Evolutionary conservation across 1,140 invertebrate genomes (phyloP).

Genomic region (Caenorhabditis latens): DNA sequence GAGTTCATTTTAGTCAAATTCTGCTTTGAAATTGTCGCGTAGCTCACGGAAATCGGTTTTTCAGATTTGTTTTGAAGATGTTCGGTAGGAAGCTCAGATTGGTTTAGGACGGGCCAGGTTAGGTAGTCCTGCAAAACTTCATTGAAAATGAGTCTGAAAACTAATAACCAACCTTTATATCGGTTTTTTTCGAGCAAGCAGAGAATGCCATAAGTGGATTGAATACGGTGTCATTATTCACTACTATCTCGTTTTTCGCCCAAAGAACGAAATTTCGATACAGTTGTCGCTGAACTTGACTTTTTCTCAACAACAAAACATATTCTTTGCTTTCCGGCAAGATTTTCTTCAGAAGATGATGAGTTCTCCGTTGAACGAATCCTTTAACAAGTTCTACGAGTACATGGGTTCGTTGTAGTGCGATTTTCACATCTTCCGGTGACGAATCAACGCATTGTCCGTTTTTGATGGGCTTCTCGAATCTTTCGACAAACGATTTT

Average conservation of each 20-base stretch:
- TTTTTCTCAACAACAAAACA: constrained; percentile 89
- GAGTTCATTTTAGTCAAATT: too few relatives aligned
- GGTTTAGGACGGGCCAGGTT: too few relatives aligned
- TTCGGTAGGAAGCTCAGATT: too few relatives aligned
- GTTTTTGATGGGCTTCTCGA: constrained; percentile 92
- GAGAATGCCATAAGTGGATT: constrained; percentile 98
- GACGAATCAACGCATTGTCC: constrained; percentile 94
- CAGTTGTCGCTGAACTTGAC: constrained; percentile 75
- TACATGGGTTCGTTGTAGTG: constrained; percentile 71
- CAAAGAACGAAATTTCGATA: constrained; percentile 58
- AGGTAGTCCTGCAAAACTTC: too few relatives aligned
- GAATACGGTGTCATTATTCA: constrained; percentile 84
- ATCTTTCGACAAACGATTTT: constrained; percentile 95
- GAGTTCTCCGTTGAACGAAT: constrained; percentile 91
- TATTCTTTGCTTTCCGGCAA: constrained; percentile 92
- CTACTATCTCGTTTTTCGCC: constrained; percentile 84
- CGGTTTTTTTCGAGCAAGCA: constrained; percentile 98
- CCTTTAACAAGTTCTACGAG: constrained; percentile 85
- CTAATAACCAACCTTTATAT: too few relatives aligned
- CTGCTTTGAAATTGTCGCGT: too few relatives aligned
- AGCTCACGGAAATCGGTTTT: too few relatives aligned
- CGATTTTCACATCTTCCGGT: constrained; percentile 69
- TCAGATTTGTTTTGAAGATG: too few relatives aligned
- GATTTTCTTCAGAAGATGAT: constrained; percentile 87
- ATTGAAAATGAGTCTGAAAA: too few relatives aligned